Evolutionary conservation across 2,888 invertebrate genomes (phyloP).

Genomic region (Drosophila atroscutellata): DNA sequence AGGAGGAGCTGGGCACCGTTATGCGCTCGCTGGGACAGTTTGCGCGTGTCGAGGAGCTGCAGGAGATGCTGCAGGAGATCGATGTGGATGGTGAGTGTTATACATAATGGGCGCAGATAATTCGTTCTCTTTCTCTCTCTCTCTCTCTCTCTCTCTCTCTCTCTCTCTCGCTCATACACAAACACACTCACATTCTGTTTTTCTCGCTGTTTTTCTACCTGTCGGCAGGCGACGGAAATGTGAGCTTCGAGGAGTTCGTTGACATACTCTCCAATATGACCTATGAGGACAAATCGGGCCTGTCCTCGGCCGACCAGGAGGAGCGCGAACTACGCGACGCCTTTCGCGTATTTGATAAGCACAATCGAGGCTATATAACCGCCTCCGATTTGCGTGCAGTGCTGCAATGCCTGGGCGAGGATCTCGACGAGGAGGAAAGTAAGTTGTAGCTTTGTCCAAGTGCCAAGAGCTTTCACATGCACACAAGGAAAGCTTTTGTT

Average conservation of each 20-base stretch:
- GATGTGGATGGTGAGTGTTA: slow-evolving; percentile 89
- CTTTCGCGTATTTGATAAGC: slow-evolving; percentile 95
- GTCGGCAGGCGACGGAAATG: slow-evolving; percentile 91
- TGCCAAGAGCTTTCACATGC: not conserved
- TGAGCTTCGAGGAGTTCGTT: slow-evolving; percentile 95
- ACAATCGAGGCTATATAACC: slow-evolving; percentile 95
- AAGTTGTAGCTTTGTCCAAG: slow-evolving; percentile 83
- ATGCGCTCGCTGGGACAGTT: slow-evolving; percentile 95
- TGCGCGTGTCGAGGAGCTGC: slow-evolving; percentile 93
- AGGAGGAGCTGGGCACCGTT: slow-evolving; percentile 93
- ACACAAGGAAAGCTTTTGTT: not conserved
- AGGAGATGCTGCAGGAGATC: slow-evolving; percentile 94
- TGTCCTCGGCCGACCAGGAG: slow-evolving; percentile 90
- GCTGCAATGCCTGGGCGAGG: slow-evolving; percentile 94
- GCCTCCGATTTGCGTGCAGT: slow-evolving; percentile 95
- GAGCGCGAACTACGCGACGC: slow-evolving; percentile 93
- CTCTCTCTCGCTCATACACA: not conserved
- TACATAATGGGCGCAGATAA: not conserved
- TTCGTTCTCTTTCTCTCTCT: not conserved
- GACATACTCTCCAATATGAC: slow-evolving; percentile 92
- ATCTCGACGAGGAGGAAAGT: slow-evolving; percentile 96
- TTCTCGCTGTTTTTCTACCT: not conserved
- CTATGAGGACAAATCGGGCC: slow-evolving; percentile 87
- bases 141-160: not conserved
- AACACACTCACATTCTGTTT: not conserved